Base-by-base conservation (phyloP, 1,140 invertebrate genomes). In the Solenopsis invicta region DNA sequence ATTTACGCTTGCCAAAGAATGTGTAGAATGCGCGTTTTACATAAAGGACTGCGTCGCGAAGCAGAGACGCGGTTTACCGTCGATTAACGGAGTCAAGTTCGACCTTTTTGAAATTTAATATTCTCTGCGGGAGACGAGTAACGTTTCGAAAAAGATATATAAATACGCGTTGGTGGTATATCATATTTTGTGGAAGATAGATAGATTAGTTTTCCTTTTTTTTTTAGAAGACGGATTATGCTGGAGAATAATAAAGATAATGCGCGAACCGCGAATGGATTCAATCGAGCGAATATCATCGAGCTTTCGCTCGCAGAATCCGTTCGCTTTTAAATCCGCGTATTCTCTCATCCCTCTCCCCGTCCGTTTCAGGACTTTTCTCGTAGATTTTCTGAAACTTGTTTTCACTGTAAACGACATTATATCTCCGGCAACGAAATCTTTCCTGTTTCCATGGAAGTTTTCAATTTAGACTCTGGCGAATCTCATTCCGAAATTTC, bases 341-440 rank as follows among this genome's bases (percentile, higher is more conserved):
- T 56, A 29, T 29, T 29, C 29, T n/a, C 16, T 72, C 48, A 9
- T 69, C 18, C 34, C 67, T 80, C 54, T 37, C 5, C 75, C 41
- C 48, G n/a, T 80, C 34, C 21, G 48, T 67, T n/a, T 67, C 29
- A 52, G 29, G 45, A 48, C 59, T 66, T 80, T 67, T 13, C 45
- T 67, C 45, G 45, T 37, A 50, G 76, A 80, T 80, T 56, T 67
- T 52, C 45, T 67, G 12, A 67, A 80, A 80, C 29, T 80, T 69
- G 21, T 80, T 80, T 67, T 67, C 29, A 29, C 29, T 34, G 24
- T 66, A 69, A 69, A 50, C 6, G 61, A 52, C 45, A 52, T 80
- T 80, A 50, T 80, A 80, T 80, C 54, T 67, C 76, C 62, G 62
- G 18, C 45, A 21, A 41, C 34, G 12, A 9, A 52, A 37, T 80